These are phyloP conservation scores for Amphiprion clarkii DNA, from an alignment of 2,797 vertebrate species.

Conservation along the genomic window DNA sequence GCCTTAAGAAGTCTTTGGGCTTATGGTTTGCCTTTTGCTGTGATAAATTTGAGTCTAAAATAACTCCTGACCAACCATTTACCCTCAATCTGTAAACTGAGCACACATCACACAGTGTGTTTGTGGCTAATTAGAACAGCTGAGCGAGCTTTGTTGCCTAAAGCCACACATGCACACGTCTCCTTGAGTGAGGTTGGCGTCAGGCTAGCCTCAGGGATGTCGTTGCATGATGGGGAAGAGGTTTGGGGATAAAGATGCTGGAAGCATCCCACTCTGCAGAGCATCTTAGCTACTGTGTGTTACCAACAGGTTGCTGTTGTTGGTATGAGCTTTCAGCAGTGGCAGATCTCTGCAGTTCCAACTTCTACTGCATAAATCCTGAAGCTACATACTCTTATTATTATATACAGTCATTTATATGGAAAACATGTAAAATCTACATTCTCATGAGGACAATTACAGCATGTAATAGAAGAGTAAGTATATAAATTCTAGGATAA, in stretches of 20 bases:
- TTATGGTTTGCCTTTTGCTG: slow-evolving; percentile 2
- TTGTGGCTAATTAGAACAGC: slow-evolving; percentile 57
- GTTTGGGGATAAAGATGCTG: slow-evolving; percentile 20
- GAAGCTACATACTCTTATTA: background rate
- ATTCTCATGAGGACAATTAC: background rate
- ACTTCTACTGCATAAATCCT: slow-evolving; percentile 15
- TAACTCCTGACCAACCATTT: slow-evolving; percentile 8
- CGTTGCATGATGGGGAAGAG: background rate
- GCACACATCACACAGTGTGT: slow-evolving; percentile 2
- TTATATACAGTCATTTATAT: slow-evolving; percentile 22
- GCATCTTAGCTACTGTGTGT: slow-evolving; percentile 25
- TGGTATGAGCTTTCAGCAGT: slow-evolving; percentile 14
- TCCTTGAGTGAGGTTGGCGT: slow-evolving; percentile 18
- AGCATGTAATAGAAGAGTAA: background rate
- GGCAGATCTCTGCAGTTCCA: slow-evolving; percentile 20
- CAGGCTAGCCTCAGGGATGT: slow-evolving; percentile 37
- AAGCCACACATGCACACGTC: slow-evolving; percentile 40
- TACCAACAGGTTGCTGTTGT: slow-evolving; percentile 25
- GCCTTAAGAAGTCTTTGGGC: background rate
- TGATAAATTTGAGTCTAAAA: slow-evolving; percentile 19
- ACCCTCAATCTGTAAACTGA: background rate
- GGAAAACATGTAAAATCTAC: background rate
- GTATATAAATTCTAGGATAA: background rate
- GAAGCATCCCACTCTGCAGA: slow-evolving; percentile 20
- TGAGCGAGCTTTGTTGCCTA: slow-evolving; percentile 48